Evolutionary conservation across 2,888 invertebrate species (phyloP), one percentile per base, ranked within the genome.

Genomic region (Agonum fuliginosum): DNA sequence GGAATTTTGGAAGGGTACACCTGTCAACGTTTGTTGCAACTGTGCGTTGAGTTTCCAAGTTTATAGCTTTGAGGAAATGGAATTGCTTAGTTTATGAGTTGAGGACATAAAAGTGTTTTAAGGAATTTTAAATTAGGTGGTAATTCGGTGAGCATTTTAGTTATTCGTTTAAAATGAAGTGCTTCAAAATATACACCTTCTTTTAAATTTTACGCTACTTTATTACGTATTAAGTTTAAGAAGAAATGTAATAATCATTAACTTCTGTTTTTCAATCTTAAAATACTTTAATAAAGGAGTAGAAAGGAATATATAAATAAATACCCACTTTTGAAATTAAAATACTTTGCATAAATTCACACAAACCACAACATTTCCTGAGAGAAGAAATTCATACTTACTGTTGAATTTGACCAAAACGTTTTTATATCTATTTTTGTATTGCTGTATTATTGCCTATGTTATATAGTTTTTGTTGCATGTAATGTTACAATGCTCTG

Each of bases 81-180:
- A 62, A 62, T 62, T 62, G 58, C 58, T 62, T 62, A 30, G 58
- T 62, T 62, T 62, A 62, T 62, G 58, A 62, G 58, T 17, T 62
- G 6, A 34, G 17, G 30, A 30, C 58, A 8, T 62, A 62, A 62
- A 62, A 62, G 58, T 62, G 58, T 30, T 62, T 30, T 30, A 54
- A 62, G 24, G 58, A 62, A 62, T 62, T 62, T 62, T 17, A 62
- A 62, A 62, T 62, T 62, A 62, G 30, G 58, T 62, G 58, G 58
- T 62, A 62, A 62, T 62, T 62, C 14, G 58, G 58, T 30, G 10
- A 27, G 58, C 30, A 62, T 62, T 62, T 30, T 62, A 62, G 58
- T 27, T 62, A 62, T 30, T 6, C 27, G 58, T 27, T 54, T 30
- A 30, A 30, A 62, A 62, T 62, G 14, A 62, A 62, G 58, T 62